Conservation (phyloP, 1,140 invertebrate genomes). For the Euura lappo region DNA sequence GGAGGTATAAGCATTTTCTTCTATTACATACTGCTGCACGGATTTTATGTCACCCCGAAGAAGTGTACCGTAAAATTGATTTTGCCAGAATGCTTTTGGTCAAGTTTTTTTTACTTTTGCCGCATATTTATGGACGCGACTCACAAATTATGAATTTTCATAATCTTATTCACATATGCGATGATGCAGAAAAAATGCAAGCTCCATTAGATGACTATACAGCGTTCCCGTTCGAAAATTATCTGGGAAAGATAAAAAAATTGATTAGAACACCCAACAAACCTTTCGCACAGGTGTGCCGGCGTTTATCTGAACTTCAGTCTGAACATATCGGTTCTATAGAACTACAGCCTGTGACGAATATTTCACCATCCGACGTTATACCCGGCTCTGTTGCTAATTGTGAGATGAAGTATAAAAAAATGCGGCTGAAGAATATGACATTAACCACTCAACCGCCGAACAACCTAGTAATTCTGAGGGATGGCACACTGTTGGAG, state of each 20-base stretch:
- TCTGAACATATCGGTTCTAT: too few species aligned
- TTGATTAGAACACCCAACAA: constrained; percentile 18
- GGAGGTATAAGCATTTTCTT: constrained; percentile 14
- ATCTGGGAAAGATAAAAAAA: constrained; percentile 24
- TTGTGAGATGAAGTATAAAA: too few species aligned
- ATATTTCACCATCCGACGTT: too few species aligned
- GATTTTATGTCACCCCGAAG: constrained; percentile 2
- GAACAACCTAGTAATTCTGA: too few species aligned
- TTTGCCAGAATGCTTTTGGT: constrained; percentile 8
- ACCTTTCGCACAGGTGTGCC: constrained; percentile 25
- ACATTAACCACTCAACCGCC: too few species aligned
- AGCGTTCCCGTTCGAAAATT: constrained; percentile 28
- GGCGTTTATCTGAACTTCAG: constrained; percentile 19
- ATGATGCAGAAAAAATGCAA: constrained; percentile 6
- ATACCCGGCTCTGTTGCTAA: too few species aligned
- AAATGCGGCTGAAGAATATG: too few species aligned
- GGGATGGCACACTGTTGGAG: too few species aligned
- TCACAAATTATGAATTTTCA: constrained; percentile 14
- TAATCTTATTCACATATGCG: background rate
- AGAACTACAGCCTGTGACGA: background rate
- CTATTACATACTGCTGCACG: constrained; percentile 11
- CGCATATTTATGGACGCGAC: constrained; percentile 15
- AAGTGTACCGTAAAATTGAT: background rate
- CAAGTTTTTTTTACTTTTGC: constrained; percentile 21
- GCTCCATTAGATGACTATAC: constrained; percentile 16